phyloP scores from a whole-genome alignment of 2,113 vertebrate genomes.

The Corvus moneduloides region DNA sequence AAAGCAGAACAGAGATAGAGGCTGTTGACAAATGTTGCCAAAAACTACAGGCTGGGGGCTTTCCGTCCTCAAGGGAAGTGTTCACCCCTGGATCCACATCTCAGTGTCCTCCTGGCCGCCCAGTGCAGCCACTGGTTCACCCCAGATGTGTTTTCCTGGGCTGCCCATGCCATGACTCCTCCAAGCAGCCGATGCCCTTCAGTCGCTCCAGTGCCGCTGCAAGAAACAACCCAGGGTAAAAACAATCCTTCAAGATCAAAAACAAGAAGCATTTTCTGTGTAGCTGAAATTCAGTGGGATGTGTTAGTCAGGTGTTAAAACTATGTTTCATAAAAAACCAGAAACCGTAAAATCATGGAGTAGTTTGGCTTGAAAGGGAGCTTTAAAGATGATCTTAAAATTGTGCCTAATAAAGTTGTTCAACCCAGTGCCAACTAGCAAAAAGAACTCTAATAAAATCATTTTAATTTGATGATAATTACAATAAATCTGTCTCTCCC shows the following conservation, averaged over 20 bases:
- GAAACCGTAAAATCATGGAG: not conserved
- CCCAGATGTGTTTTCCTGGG: not conserved
- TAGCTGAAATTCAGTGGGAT: not conserved
- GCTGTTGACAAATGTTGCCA: not conserved
- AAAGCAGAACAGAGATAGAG: not conserved
- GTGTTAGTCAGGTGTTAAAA: not conserved
- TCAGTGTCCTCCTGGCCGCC: not conserved
- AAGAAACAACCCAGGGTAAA: not conserved
- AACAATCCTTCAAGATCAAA: not conserved
- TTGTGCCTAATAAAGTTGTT: not conserved
- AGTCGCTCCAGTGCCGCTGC: fast-evolving
- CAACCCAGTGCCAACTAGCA: not conserved
- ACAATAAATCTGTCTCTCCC: not conserved
- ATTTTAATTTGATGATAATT: not conserved
- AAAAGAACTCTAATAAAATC: not conserved
- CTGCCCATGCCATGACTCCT: fast-evolving
- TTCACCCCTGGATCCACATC: not conserved
- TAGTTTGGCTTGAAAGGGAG: not conserved
- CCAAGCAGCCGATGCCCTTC: fast-evolving
- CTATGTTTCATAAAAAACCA: not conserved
- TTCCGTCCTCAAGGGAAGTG: not conserved
- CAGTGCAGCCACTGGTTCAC: not conserved
- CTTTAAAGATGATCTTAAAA: not conserved
- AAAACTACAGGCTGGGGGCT: not conserved
- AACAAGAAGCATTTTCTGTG: not conserved